Conservation (phyloP, 2,888 invertebrate species). For the Synergus umbraculus region DNA sequence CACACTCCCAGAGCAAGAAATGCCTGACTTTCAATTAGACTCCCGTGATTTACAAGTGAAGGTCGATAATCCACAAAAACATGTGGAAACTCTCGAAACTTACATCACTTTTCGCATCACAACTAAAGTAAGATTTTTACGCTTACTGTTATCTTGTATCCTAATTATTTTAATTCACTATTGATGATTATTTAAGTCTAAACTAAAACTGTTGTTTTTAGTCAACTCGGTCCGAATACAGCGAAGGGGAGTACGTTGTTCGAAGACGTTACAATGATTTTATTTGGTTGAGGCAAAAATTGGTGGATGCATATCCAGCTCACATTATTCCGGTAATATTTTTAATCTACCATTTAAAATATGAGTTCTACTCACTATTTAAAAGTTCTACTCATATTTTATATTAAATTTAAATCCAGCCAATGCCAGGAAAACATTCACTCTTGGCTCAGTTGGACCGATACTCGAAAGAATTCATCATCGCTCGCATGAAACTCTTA, state of each 20-base stretch:
- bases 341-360: not conserved
- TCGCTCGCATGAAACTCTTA: slow-evolving; percentile 82
- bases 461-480: slow-evolving; percentile 85
- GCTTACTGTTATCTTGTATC: not conserved
- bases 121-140: slow-evolving; percentile 79
- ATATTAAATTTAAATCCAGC: slow-evolving; percentile 77
- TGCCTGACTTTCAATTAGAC: slow-evolving; percentile 79
- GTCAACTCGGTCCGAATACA: slow-evolving; percentile 82
- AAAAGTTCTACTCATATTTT: slow-evolving; percentile 20
- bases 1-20: slow-evolving; percentile 80
- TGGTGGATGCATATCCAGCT: slow-evolving; percentile 83
- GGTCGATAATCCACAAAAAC: slow-evolving; percentile 87
- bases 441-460: slow-evolving; percentile 84
- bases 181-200: not conserved
- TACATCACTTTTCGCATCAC: slow-evolving; percentile 85
- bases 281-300: slow-evolving; percentile 83
- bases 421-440: slow-evolving; percentile 85
- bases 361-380: too few species aligned
- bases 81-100: slow-evolving; percentile 85
- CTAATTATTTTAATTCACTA: not conserved
- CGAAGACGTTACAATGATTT: slow-evolving; percentile 86
- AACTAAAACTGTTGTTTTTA: slow-evolving; percentile 63
- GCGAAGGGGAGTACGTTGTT: slow-evolving; percentile 82
- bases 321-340: slow-evolving; percentile 82
- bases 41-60: slow-evolving; percentile 82